Base-by-base conservation (phyloP, 92 coral and sea anemone species). In the Virgularia gustaviana region DNA sequence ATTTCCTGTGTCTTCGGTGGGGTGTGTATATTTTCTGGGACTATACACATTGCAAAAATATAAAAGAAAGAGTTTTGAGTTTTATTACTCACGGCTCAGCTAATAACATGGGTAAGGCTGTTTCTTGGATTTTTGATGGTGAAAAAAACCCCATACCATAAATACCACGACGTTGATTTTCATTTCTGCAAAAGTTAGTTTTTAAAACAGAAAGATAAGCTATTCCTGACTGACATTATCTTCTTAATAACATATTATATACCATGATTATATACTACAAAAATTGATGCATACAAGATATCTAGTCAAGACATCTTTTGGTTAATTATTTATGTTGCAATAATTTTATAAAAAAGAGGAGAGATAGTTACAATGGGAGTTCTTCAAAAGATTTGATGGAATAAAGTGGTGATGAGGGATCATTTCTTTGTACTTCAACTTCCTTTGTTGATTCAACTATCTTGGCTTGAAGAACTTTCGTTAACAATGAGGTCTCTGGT, bases 61-160 rank as follows among this genome's bases (percentile, higher is more conserved):
- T n/a, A n/a, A n/a, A n/a, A n/a, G n/a, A n/a, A n/a, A n/a, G n/a
- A n/a, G n/a, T n/a, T n/a, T n/a, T n/a, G n/a, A 24, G 2, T n/a
- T n/a, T n/a, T n/a, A n/a, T n/a, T n/a, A 89, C 96, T 88, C 67
- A 90, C 97, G 97, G 97, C 29, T 90, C 97, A 57, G 97, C 95
- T n/a, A 90, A 75, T 8, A 90, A 83, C 90, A 90, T 82, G 12
- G 97, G 95, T 13, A 90, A 44, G 28, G 97, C 97, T 45, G 97
- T 90, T 77, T 90, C 97, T 54, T 90, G 97, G 60, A 90, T 88
- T 78, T 90, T 90, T 38, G 97, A 90, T 19, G 95, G 97, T 37
- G 85, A 85, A 47, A 88, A 88, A 54, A 90, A 90, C 24, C 97
- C 97, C 97, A 90, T 90, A 22, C 86, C 97, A 78, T 90, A 90